Conservation (phyloP, 53 echinoderm and acorn worm species). For the Holothuria scabra region DNA sequence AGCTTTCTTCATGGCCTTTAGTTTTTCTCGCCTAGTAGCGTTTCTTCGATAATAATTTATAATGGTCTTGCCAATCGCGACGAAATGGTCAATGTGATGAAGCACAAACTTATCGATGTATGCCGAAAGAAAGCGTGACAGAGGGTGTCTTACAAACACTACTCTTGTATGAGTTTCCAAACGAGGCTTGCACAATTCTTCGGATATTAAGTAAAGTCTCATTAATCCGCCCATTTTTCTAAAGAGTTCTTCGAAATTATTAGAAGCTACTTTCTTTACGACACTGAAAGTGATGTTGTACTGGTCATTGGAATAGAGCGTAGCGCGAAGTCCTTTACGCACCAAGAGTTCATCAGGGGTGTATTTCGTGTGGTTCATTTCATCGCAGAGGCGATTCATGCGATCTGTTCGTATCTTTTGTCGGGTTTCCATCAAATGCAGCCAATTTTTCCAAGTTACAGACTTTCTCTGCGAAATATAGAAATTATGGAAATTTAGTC, state of each 20-base stretch:
- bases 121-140: constrained; percentile 34
- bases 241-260: constrained; percentile 30
- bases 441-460: constrained; percentile 3
- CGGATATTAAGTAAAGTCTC: not conserved
- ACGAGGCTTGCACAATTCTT: not conserved
- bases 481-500: not conserved
- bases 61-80: constrained; percentile 19
- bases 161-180: constrained; percentile 3
- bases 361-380: not conserved
- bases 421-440: constrained; percentile 25
- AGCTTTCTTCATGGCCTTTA: not conserved
- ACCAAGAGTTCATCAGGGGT: constrained; percentile 18
- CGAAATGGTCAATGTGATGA: constrained; percentile 37
- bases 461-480: constrained; percentile 23
- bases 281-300: constrained; percentile 22
- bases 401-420: constrained; percentile 35
- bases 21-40: not conserved
- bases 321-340: constrained; percentile 34
- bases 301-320: constrained; percentile 23
- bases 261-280: constrained; percentile 46
- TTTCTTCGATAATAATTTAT: constrained; percentile 15
- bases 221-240: constrained; percentile 23
- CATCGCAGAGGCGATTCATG: not conserved
- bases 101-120: constrained; percentile 36
- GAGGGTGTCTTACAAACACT: constrained; percentile 33